phyloP scores from a whole-genome alignment of 1,140 invertebrate species.

The Ericerus pela region DNA sequence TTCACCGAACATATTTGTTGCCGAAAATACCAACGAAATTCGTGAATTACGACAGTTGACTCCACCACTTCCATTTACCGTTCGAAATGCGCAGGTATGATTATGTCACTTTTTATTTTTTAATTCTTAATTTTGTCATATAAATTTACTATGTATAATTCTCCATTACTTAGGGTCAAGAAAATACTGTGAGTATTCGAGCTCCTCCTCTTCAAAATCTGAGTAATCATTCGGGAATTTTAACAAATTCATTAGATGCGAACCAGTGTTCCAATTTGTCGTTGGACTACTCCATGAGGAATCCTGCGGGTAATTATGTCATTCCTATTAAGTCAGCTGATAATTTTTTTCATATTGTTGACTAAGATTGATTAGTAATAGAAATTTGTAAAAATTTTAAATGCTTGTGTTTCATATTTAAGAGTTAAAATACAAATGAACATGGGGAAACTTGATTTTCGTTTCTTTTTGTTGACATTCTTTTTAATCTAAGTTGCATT shows the following conservation, averaged over 20 bases:
- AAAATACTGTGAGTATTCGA: constrained; percentile 16
- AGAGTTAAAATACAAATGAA: too few species aligned
- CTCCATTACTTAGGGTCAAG: constrained; percentile 9
- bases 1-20: constrained; percentile 2
- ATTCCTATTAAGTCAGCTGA: too few species aligned
- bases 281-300: constrained; percentile 9
- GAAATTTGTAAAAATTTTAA: too few species aligned
- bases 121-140: constrained; percentile 18
- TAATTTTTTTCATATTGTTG: too few species aligned
- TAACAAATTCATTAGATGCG: constrained; percentile 18
- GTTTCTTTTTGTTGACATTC: too few species aligned
- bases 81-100: constrained; percentile 33
- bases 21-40: neutral
- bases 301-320: constrained; percentile 18
- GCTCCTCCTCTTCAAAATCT: constrained; percentile 19
- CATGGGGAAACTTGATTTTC: too few species aligned
- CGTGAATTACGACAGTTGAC: constrained; percentile 22
- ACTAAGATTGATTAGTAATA: too few species aligned
- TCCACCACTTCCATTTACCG: constrained; percentile 35
- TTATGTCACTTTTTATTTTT: constrained; percentile 17
- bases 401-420: too few species aligned
- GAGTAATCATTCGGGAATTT: constrained; percentile 17
- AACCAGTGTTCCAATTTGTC: constrained; percentile 8
- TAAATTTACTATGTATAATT: too few species aligned
- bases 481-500: too few species aligned